Conservation (phyloP, 2,797 vertebrate genomes). For the Notoglanidium macrostoma region DNA sequence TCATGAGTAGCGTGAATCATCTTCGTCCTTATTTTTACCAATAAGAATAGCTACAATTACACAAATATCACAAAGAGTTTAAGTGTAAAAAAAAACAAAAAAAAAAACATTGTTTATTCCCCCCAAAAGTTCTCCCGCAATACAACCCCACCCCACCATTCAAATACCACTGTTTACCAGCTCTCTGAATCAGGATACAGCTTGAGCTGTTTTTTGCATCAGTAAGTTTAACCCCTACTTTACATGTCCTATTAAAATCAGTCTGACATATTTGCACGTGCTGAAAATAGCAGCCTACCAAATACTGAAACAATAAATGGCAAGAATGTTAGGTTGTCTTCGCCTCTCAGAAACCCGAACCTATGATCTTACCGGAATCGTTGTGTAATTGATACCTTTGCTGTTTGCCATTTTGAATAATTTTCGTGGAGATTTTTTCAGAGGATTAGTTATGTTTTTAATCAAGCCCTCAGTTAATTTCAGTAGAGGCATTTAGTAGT, state of each 20-base stretch:
- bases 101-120: background rate
- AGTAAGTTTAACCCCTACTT: background rate
- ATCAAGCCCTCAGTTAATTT: background rate
- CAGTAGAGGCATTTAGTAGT: background rate
- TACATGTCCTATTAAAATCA: background rate
- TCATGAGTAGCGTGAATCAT: background rate
- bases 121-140: background rate
- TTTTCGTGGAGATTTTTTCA: background rate
- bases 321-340: background rate
- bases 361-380: background rate
- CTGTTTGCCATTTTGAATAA: background rate
- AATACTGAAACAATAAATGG: background rate
- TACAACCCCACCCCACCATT: background rate
- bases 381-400: background rate
- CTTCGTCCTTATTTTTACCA: background rate
- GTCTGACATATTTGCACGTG: background rate
- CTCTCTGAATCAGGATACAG: background rate
- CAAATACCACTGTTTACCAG: background rate
- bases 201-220: background rate
- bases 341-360: background rate
- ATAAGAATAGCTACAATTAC: background rate
- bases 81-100: background rate
- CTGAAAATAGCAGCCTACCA: background rate
- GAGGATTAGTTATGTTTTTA: background rate
- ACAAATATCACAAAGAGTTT: background rate